Percentiles rank a stretch among this genome's conserved stretches.
Conservation (phyloP, 2,888 invertebrate species). For the Trissolcus japonicus region DNA sequence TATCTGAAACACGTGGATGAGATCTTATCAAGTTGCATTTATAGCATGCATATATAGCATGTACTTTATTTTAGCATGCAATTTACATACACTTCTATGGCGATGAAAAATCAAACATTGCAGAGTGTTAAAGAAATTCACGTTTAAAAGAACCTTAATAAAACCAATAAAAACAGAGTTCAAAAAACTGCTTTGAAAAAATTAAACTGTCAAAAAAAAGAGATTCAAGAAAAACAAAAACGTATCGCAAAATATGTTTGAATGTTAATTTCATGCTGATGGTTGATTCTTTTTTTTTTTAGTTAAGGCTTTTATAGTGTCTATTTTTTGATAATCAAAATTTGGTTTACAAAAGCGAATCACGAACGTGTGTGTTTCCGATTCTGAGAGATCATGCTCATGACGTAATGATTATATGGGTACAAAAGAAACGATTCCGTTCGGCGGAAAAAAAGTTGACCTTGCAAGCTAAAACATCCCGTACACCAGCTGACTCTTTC, state of each 20-base stretch:
- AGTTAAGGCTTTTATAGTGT: no score
- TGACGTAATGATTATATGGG: conserved; percentile 7
- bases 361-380: no score
- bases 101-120: conserved; percentile 33
- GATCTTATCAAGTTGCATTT: conserved; percentile 42
- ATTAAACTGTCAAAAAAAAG: no score
- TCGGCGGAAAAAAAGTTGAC: conserved; percentile 11
- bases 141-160: no score
- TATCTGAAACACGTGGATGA: conserved; percentile 42
- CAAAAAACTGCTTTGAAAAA: no score
- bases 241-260: no score
- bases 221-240: no score
- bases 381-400: background rate
- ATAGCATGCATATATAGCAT: conserved; percentile 12
- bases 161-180: no score
- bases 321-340: no score
- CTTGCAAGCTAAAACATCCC: conserved; percentile 16
- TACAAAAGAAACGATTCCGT: conserved; percentile 18
- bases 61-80: conserved; percentile 27
- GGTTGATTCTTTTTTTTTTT: no score
- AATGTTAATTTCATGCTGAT: no score
- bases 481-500: conserved; percentile 28
- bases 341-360: no score
- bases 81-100: conserved; percentile 41
- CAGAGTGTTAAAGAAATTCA: conserved; percentile 8